Conservation (phyloP, 2,888 invertebrate genomes). For the Mechanitis messenoides region DNA sequence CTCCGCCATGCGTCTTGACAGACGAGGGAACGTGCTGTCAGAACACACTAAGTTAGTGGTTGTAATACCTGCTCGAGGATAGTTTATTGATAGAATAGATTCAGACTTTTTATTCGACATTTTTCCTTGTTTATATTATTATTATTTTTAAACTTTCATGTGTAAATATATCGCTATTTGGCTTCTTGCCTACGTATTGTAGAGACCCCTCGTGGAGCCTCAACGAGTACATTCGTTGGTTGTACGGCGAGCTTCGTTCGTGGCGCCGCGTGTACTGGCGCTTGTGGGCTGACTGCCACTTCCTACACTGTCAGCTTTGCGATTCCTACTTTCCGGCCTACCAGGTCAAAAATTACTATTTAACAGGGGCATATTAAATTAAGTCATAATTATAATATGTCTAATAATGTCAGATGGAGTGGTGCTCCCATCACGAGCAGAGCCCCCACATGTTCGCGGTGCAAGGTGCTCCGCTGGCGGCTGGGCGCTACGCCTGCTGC, state of each 20-base stretch:
- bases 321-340: constrained; percentile 85
- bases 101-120: too few relatives aligned
- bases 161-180: too few relatives aligned
- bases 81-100: too few relatives aligned
- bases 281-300: constrained; percentile 94
- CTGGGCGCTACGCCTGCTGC: constrained; percentile 91
- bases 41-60: constrained; percentile 79
- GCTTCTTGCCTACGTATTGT: constrained; percentile 1
- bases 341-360: constrained; percentile 52
- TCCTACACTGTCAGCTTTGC: constrained; percentile 87
- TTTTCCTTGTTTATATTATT: too few relatives aligned
- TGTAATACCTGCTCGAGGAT: too few relatives aligned
- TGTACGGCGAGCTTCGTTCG: constrained; percentile 86
- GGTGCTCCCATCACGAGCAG: constrained; percentile 90
- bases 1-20: constrained; percentile 82
- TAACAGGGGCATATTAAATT: too few relatives aligned
- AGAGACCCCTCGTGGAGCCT: constrained; percentile 88
- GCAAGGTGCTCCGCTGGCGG: constrained; percentile 82
- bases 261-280: constrained; percentile 97
- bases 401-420: constrained; percentile 77
- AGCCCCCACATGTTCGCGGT: constrained; percentile 84
- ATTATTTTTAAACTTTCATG: too few relatives aligned
- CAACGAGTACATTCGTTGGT: constrained; percentile 84
- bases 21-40: constrained; percentile 83
- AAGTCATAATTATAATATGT: too few relatives aligned